Percentiles rank a stretch among this genome's conserved stretches.
Evolutionary conservation across 2,888 invertebrate genomes (phyloP).

Genomic region (Brachypterus glaber): DNA sequence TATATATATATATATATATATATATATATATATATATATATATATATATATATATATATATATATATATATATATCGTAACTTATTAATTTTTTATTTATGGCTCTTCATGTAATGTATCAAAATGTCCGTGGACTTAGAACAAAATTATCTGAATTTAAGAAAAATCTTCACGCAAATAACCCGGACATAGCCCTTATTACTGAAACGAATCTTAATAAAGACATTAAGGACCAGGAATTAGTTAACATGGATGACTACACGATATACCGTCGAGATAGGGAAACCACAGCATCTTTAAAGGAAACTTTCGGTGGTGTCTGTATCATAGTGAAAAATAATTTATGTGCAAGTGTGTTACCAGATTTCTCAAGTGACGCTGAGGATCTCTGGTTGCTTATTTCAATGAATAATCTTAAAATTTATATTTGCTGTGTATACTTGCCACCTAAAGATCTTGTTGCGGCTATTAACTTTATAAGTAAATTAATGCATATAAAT

Average conservation of each 20-base stretch:
- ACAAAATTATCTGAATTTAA: too few species aligned
- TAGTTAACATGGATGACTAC: constrained; percentile 9
- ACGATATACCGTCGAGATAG: constrained; percentile 12
- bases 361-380: constrained; percentile 7
- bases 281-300: constrained; percentile 6
- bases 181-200: too few species aligned
- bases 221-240: constrained; percentile 8
- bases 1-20: too few species aligned
- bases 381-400: constrained; percentile 7
- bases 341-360: neutral
- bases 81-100: too few species aligned
- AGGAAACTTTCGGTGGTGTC: constrained; percentile 8
- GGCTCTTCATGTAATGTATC: constrained; percentile 10
- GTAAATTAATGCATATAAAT: constrained; percentile 1
- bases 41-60: too few species aligned
- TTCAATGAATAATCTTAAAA: neutral
- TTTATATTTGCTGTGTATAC: constrained; percentile 7
- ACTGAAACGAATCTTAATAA: constrained; percentile 8
- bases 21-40: too few species aligned
- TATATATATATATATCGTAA: too few species aligned
- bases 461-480: too few species aligned
- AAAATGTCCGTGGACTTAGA: too few species aligned
- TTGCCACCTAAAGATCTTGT: constrained; percentile 6
- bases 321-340: constrained; percentile 12
- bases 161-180: too few species aligned